These are phyloP conservation scores for Ophioderma brevispina DNA, from an alignment of 35 echinoderm and acorn worm species.

Conservation along the genomic window DNA sequence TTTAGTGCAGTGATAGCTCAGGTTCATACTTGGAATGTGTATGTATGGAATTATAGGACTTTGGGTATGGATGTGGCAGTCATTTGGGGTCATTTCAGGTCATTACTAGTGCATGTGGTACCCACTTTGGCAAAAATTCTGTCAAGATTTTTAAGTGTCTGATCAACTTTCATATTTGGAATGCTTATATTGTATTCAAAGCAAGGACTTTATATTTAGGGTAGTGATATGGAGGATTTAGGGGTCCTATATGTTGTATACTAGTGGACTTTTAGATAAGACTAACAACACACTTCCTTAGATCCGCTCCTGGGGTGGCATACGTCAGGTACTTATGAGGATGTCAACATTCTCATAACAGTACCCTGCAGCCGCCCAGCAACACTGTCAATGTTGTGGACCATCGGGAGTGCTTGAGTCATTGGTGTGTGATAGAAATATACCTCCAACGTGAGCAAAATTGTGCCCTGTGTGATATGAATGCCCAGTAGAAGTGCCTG, in stretches of 20 bases:
- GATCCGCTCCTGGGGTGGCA: slow-evolving; percentile 88
- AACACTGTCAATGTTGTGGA: slow-evolving; percentile 93
- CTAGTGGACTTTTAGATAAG: too few species aligned
- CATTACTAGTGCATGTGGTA: too few species aligned
- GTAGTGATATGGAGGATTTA: too few species aligned
- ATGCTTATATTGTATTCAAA: too few species aligned
- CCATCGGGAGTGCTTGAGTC: slow-evolving; percentile 99
- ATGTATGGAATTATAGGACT: not conserved
- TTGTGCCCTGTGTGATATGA: slow-evolving; percentile 4
- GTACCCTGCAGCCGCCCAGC: slow-evolving; percentile 56
- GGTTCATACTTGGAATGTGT: not conserved
- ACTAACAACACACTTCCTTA: slow-evolving; percentile 90
- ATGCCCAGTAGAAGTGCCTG: not conserved
- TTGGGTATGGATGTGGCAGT: too few species aligned
- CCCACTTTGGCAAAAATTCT: too few species aligned
- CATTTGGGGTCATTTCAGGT: too few species aligned
- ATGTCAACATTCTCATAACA: not conserved
- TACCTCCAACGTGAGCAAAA: slow-evolving; percentile 78
- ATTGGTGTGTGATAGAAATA: slow-evolving; percentile 98
- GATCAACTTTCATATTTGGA: too few species aligned
- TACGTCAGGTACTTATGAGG: not conserved
- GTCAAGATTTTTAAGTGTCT: too few species aligned
- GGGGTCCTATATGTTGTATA: too few species aligned
- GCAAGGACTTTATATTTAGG: too few species aligned
- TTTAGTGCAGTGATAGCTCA: too few species aligned